A percentile compares a stretch with the other conserved stretches of the same genome.
These are phyloP conservation scores for Scaptomyza flava DNA, from an alignment of 2,888 invertebrate species.

Conservation along the genomic window DNA sequence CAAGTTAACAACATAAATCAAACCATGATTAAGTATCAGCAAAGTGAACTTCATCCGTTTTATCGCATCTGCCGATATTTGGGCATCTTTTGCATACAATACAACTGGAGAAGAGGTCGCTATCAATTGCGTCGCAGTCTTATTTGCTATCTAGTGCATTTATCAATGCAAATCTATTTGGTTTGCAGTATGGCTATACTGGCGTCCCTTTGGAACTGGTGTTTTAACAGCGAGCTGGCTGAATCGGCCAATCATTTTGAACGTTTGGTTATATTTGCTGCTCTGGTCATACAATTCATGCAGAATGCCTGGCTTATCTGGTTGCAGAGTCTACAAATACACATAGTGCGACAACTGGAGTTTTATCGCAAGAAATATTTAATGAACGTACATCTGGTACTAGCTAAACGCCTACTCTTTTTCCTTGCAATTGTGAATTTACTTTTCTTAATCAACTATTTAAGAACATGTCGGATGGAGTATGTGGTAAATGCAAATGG, in stretches of 20 bases:
- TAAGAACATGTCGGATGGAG: slow-evolving; percentile 20
- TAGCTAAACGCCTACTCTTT: slow-evolving; percentile 51
- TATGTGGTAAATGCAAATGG: slow-evolving; percentile 41
- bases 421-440: slow-evolving; percentile 39
- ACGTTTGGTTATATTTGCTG: slow-evolving; percentile 53
- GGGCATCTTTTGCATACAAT: slow-evolving; percentile 65
- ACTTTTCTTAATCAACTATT: slow-evolving; percentile 49
- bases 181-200: slow-evolving; percentile 41
- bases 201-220: slow-evolving; percentile 38
- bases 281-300: slow-evolving; percentile 51
- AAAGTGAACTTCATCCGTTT: slow-evolving; percentile 52
- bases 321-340: slow-evolving; percentile 55
- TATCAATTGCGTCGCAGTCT: slow-evolving; percentile 52
- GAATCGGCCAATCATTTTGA: slow-evolving; percentile 67
- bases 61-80: slow-evolving; percentile 65
- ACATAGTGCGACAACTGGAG: slow-evolving; percentile 58
- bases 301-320: slow-evolving; percentile 67
- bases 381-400: slow-evolving; percentile 1
- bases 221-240: slow-evolving; percentile 47
- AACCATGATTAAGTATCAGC: slow-evolving; percentile 28
- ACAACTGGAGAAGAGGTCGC: slow-evolving; percentile 32
- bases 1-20: slow-evolving; percentile 1
- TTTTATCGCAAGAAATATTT: slow-evolving; percentile 45
- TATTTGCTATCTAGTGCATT: slow-evolving; percentile 55
- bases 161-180: slow-evolving; percentile 51